Evolutionary conservation across 2,888 invertebrate genomes (phyloP).

Genomic region (Cantharis rustica): DNA sequence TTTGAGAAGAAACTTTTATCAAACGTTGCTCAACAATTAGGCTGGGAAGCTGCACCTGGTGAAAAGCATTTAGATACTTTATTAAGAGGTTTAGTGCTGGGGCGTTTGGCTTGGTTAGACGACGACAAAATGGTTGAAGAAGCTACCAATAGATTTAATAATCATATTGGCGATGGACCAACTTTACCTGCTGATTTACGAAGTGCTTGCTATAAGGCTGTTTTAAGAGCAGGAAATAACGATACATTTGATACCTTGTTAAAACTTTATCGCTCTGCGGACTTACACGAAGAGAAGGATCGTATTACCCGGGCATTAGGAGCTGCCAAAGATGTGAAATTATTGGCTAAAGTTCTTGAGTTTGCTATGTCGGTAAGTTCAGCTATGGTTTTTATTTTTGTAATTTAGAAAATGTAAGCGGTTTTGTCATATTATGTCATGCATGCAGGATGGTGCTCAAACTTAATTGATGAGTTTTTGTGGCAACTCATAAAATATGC

Average conservation of each 20-base stretch:
- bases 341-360: conserved; percentile 76
- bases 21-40: conserved; percentile 73
- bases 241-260: conserved; percentile 78
- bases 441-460: too few species aligned
- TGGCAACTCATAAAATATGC: too few species aligned
- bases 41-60: conserved; percentile 82
- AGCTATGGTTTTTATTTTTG: neutral
- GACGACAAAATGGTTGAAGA: conserved; percentile 78
- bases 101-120: conserved; percentile 80
- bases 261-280: conserved; percentile 79
- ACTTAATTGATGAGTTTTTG: too few species aligned
- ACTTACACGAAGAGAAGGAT: conserved; percentile 93
- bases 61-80: conserved; percentile 89
- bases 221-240: conserved; percentile 70
- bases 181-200: conserved; percentile 84
- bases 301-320: conserved; percentile 86
- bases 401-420: neutral
- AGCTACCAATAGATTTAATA: conserved; percentile 72
- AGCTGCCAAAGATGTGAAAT: conserved; percentile 70
- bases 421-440: too few species aligned
- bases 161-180: conserved; percentile 66
- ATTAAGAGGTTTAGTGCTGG: conserved; percentile 82
- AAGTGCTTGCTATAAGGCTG: conserved; percentile 85
- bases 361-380: conserved; percentile 63
- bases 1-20: conserved; percentile 77